Evolutionary conservation across 2,888 invertebrate genomes (phyloP).

Genomic region (Himalopsyche anomala): DNA sequence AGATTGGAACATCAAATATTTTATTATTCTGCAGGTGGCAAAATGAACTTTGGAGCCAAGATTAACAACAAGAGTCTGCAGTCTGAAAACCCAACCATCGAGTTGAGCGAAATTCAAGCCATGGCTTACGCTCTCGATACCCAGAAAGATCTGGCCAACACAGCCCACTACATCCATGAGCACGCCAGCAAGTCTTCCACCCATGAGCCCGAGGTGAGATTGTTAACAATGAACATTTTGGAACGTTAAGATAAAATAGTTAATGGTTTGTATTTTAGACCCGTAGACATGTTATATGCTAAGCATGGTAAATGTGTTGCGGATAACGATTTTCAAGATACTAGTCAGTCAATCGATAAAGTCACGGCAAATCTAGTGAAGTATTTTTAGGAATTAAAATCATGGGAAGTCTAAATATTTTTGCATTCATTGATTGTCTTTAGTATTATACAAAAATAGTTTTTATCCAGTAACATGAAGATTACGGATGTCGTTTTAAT

Average conservation of each 20-base stretch:
- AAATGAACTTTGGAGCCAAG: constrained; percentile 70
- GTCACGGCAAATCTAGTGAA: too few relatives aligned
- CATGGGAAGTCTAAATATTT: too few relatives aligned
- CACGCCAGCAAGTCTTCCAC: constrained; percentile 78
- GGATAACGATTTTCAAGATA: too few relatives aligned
- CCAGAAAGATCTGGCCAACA: constrained; percentile 83
- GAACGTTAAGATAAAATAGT: neutral
- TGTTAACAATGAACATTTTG: constrained; percentile 30
- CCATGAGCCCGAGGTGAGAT: constrained; percentile 81
- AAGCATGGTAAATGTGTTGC: too few relatives aligned
- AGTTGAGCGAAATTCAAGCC: constrained; percentile 82
- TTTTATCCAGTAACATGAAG: too few relatives aligned
- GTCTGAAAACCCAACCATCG: constrained; percentile 73
- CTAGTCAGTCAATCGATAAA: neutral
- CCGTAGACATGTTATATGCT: too few relatives aligned
- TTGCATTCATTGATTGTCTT: too few relatives aligned
- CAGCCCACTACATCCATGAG: constrained; percentile 82
- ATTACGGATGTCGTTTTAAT: too few relatives aligned
- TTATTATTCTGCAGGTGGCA: constrained; percentile 69
- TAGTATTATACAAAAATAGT: neutral
- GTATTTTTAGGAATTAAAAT: too few relatives aligned
- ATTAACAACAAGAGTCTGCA: constrained; percentile 65
- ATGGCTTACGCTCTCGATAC: constrained; percentile 86
- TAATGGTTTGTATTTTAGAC: neutral
- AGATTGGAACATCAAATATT: too few relatives aligned